phyloP scores from a whole-genome alignment of 2,888 invertebrate genomes.

The Hofmannophila pseudospretella region DNA sequence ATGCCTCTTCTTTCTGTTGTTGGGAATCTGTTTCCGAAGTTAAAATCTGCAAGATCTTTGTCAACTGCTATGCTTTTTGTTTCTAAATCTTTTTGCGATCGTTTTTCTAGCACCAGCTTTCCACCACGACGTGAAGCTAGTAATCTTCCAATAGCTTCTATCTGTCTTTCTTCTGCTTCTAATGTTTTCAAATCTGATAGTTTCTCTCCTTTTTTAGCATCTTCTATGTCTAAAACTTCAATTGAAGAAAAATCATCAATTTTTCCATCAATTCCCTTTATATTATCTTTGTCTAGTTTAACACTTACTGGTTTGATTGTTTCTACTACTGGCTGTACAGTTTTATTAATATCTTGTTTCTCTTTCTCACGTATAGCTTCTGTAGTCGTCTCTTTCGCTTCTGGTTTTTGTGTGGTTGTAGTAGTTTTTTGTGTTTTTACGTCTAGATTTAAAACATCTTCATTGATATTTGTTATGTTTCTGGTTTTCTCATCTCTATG shows the following conservation, averaged over 20 bases:
- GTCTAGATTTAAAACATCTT: slow-evolving; percentile 14
- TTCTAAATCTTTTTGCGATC: slow-evolving; percentile 62
- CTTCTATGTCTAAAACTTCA: slow-evolving; percentile 66
- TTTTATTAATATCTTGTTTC: slow-evolving; percentile 12
- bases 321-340: slow-evolving; percentile 33
- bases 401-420: slow-evolving; percentile 20
- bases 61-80: slow-evolving; percentile 55
- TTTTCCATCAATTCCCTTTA: slow-evolving; percentile 66
- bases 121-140: slow-evolving; percentile 58
- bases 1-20: slow-evolving; percentile 54
- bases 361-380: slow-evolving; percentile 17
- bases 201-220: slow-evolving; percentile 51
- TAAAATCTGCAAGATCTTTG: slow-evolving; percentile 51
- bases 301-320: slow-evolving; percentile 29
- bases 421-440: slow-evolving; percentile 13
- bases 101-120: slow-evolving; percentile 57
- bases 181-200: slow-evolving; percentile 53
- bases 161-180: slow-evolving; percentile 70
- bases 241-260: slow-evolving; percentile 58
- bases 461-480: slow-evolving; percentile 40
- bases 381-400: slow-evolving; percentile 16
- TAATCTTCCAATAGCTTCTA: slow-evolving; percentile 68
- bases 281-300: slow-evolving; percentile 30
- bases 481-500: slow-evolving; percentile 50
- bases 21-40: slow-evolving; percentile 59